Evolutionary conservation across 2,113 vertebrate species (phyloP), one percentile per base, ranked within the genome.

Genomic region (Mirounga angustirostris): DNA sequence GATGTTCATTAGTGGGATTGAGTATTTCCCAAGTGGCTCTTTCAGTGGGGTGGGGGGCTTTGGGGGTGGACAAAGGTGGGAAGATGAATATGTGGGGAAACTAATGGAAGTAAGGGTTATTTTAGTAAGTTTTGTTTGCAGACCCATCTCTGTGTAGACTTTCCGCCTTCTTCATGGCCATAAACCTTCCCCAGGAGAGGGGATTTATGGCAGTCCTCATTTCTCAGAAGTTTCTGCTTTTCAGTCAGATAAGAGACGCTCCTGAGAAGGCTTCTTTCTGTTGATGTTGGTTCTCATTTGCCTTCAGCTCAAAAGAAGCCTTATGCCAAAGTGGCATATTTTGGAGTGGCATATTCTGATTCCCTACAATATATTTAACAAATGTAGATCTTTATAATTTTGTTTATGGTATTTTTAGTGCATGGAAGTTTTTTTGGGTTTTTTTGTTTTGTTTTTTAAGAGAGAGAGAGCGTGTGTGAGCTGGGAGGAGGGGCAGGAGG

Each of bases 381-480:
- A 83, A 85, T 76, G 43, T 92, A 46, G 19, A 13, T 33, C 30
- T 83, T 76, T 24, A 33, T 36, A 67, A 79, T 73, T 92, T 91
- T 91, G 33, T 78, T 93, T 73, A 33, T 95, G 52, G 30, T 59
- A 43, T 89, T 89, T 95, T 93, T 83, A 52, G 30, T 67, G 63
- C 63, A 16, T 33, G 63, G 30, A 67, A 67, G 63, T 1, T 67
- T 18, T 33, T 65, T 33, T 30, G 30, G 63, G 63, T 15, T 65
- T 65, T 67, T 67, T 67, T 33, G 15, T 59, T 22, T 59, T 22
- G 16, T 59, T 59, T 59, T 65, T 65, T 58, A 22, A 58, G 58
- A 59, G 58, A 65, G 28, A 65, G 28, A 15, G 61, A 11, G 26
- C 11, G 11, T 6, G 28, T 30, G 28, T 46, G 46, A 65, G 14